Conservation (phyloP, 2,888 invertebrate species). For the Rhyacophila evoluta region DNA sequence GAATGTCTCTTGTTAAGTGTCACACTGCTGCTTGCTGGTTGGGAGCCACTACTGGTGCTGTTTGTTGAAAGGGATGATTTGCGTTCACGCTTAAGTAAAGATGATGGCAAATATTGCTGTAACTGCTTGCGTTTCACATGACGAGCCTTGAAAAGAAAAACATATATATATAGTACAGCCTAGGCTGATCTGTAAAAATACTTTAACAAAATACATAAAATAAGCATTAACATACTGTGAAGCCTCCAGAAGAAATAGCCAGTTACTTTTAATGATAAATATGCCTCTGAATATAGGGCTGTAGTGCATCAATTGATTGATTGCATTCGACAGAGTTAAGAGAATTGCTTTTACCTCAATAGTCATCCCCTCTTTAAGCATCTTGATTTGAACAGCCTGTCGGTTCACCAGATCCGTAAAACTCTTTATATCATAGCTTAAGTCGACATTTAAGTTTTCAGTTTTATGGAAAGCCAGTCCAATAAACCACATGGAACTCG, state of each 20-base stretch:
- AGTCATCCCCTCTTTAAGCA: conserved; percentile 80
- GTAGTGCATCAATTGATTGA: too few relatives aligned
- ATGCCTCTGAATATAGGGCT: too few relatives aligned
- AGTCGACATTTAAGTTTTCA: conserved; percentile 89
- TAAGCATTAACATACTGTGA: too few relatives aligned
- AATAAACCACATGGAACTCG: conserved; percentile 93
- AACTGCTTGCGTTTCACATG: conserved; percentile 88
- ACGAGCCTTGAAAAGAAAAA: conserved; percentile 75
- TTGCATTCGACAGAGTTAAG: too few relatives aligned
- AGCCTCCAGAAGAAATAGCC: too few relatives aligned
- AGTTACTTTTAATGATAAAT: too few relatives aligned
- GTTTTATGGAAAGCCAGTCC: conserved; percentile 93
- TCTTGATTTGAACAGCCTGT: conserved; percentile 78
- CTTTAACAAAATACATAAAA: too few relatives aligned
- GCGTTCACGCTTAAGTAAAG: conserved; percentile 78
- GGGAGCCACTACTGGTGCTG: background rate
- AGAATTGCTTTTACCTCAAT: conserved; percentile 74
- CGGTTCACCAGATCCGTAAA: conserved; percentile 90
- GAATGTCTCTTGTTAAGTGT: conserved; percentile 39
- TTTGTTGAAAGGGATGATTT: conserved; percentile 69
- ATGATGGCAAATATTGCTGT: conserved; percentile 78
- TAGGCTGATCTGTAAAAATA: too few relatives aligned
- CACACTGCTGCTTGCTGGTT: background rate
- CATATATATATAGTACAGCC: too few relatives aligned
- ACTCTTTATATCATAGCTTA: conserved; percentile 91